Evolutionary conservation across 37 sponge, comb jelly and placozoan genomes (phyloP).

Genomic region (Tethya wilhelma): DNA sequence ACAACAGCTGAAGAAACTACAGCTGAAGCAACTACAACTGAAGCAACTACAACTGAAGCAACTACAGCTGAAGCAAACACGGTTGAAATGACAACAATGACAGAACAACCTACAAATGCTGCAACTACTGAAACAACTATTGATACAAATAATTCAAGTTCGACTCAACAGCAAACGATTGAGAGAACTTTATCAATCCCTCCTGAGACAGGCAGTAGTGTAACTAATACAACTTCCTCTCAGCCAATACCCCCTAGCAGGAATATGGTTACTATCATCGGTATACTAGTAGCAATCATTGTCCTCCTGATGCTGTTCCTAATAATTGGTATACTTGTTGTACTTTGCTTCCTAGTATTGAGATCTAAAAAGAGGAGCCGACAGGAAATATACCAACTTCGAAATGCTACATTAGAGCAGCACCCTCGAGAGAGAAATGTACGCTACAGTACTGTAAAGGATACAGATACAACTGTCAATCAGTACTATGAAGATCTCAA

Average conservation of each 20-base stretch:
- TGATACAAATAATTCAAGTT: too few species aligned
- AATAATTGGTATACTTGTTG: background rate
- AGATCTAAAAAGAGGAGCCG: background rate
- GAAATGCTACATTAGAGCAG: background rate
- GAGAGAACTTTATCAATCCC: too few species aligned
- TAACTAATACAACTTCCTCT: too few species aligned
- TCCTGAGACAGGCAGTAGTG: too few species aligned
- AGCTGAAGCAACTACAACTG: too few species aligned
- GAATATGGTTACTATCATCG: background rate
- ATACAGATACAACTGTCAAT: too few species aligned
- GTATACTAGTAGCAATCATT: background rate
- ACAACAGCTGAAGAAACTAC: too few species aligned
- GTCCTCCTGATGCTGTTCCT: background rate
- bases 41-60: too few species aligned
- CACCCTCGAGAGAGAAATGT: background rate
- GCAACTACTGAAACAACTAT: background rate
- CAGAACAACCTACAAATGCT: background rate
- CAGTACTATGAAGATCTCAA: too few species aligned
- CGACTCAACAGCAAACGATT: too few species aligned
- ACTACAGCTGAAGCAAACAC: background rate
- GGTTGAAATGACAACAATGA: background rate
- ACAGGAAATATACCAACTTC: background rate
- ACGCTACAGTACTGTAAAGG: too few species aligned
- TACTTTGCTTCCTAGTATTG: background rate
- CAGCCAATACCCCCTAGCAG: background rate